These are phyloP conservation scores for Zaprionus lineosus DNA, from an alignment of 2,888 invertebrate genomes.

Conservation along the genomic window DNA sequence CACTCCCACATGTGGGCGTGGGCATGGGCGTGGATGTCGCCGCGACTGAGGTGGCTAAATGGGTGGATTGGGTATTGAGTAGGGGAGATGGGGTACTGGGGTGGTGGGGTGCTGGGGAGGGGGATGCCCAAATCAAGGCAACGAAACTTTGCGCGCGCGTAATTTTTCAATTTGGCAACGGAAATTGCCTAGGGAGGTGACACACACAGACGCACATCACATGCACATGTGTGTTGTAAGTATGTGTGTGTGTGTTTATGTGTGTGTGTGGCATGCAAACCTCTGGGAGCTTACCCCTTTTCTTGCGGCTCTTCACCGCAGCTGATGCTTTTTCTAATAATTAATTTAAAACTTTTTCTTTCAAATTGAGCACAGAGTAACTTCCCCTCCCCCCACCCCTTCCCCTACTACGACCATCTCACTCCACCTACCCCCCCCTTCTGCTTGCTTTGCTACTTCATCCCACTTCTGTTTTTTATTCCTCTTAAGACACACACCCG, in stretches of 20 bases:
- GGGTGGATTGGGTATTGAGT: no score
- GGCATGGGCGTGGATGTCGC: background rate
- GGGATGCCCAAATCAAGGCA: constrained; percentile 48
- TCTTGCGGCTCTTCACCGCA: constrained; percentile 49
- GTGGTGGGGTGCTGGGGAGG: background rate
- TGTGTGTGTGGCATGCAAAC: constrained; percentile 35
- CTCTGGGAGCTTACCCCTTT: constrained; percentile 44
- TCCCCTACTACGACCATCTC: background rate
- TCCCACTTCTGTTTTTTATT: no score
- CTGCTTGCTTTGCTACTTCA: no score
- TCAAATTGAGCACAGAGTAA: constrained; percentile 47
- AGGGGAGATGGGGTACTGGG: background rate
- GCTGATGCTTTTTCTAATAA: constrained; percentile 81
- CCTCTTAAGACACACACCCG: background rate
- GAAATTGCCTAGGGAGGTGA: constrained; percentile 82
- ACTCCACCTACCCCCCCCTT: background rate
- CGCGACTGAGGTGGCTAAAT: no score
- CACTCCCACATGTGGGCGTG: constrained; percentile 1
- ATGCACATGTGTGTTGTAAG: constrained; percentile 5
- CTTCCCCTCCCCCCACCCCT: background rate
- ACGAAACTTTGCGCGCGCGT: constrained; percentile 76
- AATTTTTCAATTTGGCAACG: constrained; percentile 82
- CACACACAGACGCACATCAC: constrained; percentile 52
- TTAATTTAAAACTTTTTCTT: constrained; percentile 82
- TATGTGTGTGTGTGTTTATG: constrained; percentile 23